Conservation (phyloP, 1,140 invertebrate genomes). For the Matsumurasca onukii region DNA sequence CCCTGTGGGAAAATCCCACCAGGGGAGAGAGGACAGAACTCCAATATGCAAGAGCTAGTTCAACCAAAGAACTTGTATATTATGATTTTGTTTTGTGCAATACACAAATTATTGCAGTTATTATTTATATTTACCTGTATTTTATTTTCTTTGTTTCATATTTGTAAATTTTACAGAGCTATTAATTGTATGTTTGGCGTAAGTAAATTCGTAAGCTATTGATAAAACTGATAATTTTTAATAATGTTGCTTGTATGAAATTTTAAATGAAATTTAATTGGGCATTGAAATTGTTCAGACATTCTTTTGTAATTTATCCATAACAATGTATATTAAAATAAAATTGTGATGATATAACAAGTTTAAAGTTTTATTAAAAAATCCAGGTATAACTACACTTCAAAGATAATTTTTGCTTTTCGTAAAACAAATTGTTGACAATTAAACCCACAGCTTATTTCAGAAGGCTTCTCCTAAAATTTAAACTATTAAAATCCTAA, state of each 20-base stretch:
- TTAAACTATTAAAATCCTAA: too few relatives aligned
- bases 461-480: too few relatives aligned
- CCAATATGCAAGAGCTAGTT: constrained; percentile 27
- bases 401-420: too few relatives aligned
- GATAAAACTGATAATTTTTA: constrained; percentile 16
- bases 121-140: not conserved
- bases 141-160: not conserved
- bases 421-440: too few relatives aligned
- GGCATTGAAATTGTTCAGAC: constrained; percentile 12
- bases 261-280: constrained; percentile 22
- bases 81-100: constrained; percentile 15
- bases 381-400: too few relatives aligned
- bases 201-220: not conserved
- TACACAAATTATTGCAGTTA: constrained; percentile 15
- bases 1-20: too few relatives aligned
- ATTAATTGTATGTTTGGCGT: constrained; percentile 3
- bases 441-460: too few relatives aligned
- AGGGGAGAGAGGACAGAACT: too few relatives aligned
- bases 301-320: constrained; percentile 22
- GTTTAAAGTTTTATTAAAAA: not conserved
- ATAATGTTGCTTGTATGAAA: constrained; percentile 24
- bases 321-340: constrained; percentile 23
- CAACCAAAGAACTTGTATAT: constrained; percentile 26
- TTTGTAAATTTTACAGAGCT: not conserved
- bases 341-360: constrained; percentile 19